Base-by-base conservation (phyloP, 2,888 invertebrate genomes). In the Oligia fasciuncula region DNA sequence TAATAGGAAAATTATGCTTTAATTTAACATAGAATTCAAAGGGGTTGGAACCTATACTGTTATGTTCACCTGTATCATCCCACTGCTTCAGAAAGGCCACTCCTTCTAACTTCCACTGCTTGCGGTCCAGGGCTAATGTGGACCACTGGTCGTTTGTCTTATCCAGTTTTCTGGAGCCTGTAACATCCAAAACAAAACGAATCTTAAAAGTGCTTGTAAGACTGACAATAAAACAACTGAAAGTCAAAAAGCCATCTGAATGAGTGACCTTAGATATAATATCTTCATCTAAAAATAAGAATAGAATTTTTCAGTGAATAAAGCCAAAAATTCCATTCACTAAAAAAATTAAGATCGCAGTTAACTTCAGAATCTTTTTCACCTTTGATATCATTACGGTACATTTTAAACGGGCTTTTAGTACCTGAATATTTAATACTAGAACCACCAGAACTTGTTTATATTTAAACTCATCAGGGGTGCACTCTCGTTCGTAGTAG, bases 321-420 rank as follows among this genome's bases (percentile, higher is more conserved):
- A 11, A 87, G 57, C 69, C 29, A 43, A 75, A 49, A 67, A 69
- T 76, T 40, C 2, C 1, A 63, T 80, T 87, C 66, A 66, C 14
- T 40, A 17, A 46, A 69, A 76, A 70, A 60, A 62, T 23, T 3
- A 63, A 80, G 65, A 35, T 73, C 51, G 46, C 46, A 73, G 79
- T 80, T 79, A 75, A 73, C 65, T 85, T 54, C 23, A 76, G 9
- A 85, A 66, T 71, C 63, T 71, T 69, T 29, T 84, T 80, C 6
- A 77, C 72, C 40, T 76, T 87, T 65, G 8, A 62, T 51, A 66
- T 63, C 23, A 40, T 66, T 73, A 69, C 13, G 13, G 35, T 79
- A 63, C 23, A 75, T 60, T 29, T 49, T 63, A 46, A 67, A 57
- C 6, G 14, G 23, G 35, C 3, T 74, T 68, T 57, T 62, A 73